A percentile compares a stretch with the other conserved stretches of the same genome.
phyloP scores from a whole-genome alignment of 1,140 invertebrate genomes.

The Diachasmimorpha longicaudata region DNA sequence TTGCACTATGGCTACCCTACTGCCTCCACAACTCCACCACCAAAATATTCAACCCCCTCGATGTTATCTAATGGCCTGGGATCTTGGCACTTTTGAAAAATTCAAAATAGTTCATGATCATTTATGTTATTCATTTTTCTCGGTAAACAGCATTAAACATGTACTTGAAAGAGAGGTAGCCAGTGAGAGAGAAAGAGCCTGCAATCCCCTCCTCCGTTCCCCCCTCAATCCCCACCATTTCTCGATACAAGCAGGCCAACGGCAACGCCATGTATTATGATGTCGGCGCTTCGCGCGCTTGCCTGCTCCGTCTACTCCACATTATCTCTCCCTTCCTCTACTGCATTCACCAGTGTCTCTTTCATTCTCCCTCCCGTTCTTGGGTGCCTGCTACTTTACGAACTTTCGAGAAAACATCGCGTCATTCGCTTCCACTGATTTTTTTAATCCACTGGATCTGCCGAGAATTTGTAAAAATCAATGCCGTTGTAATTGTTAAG shows the following conservation, averaged over 20 bases:
- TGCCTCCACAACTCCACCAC: too few relatives aligned
- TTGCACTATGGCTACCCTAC: background rate
- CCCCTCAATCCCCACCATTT: background rate
- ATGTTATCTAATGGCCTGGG: too few relatives aligned
- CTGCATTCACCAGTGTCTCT: background rate
- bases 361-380: constrained; percentile 10
- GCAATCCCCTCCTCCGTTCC: background rate
- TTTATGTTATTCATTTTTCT: background rate
- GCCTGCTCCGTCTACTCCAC: background rate
- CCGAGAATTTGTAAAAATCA: too few relatives aligned
- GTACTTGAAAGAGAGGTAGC: background rate
- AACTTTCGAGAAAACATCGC: constrained; percentile 55
- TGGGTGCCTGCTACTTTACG: constrained; percentile 32
- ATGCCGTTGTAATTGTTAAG: too few relatives aligned
- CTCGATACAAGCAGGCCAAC: background rate
- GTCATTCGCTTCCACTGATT: constrained; percentile 25
- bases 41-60: background rate
- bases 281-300: constrained; percentile 26
- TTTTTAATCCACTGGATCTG: background rate
- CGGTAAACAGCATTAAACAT: background rate
- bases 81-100: too few relatives aligned
- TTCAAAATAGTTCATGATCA: background rate
- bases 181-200: too few relatives aligned
- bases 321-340: background rate
- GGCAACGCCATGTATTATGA: constrained; percentile 28